These are phyloP conservation scores for Cylas formicarius DNA, from an alignment of 1,140 invertebrate genomes.

Conservation along the genomic window DNA sequence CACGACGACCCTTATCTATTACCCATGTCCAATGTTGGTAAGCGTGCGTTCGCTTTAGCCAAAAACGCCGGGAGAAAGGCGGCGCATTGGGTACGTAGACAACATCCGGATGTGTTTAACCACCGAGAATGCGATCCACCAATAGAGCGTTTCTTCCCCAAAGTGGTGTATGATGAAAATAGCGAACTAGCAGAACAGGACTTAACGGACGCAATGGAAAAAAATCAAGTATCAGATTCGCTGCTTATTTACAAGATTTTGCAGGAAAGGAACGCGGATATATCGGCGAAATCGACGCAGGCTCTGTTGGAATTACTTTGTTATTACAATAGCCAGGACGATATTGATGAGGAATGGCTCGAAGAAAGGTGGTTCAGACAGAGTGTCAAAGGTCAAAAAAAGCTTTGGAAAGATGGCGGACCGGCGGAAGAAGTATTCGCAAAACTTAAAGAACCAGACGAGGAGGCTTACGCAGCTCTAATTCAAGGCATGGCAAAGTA, in stretches of 20 bases:
- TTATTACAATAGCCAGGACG: constrained; percentile 69
- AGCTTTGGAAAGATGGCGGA: constrained; percentile 65
- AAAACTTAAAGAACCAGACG: constrained; percentile 53
- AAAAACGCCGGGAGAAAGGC: constrained; percentile 81
- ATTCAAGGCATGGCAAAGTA: constrained; percentile 70
- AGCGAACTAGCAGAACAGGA: constrained; percentile 59
- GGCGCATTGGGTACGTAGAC: constrained; percentile 72
- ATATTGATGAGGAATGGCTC: constrained; percentile 56
- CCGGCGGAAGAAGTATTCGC: constrained; percentile 61
- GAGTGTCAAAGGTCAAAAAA: constrained; percentile 47
- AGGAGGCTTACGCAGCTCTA: constrained; percentile 57
- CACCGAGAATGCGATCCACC: constrained; percentile 63
- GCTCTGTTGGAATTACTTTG: constrained; percentile 74
- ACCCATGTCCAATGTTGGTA: constrained; percentile 65
- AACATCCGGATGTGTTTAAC: constrained; percentile 70
- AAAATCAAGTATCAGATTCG: constrained; percentile 60
- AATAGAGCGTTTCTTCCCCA: constrained; percentile 64
- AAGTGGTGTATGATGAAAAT: constrained; percentile 59
- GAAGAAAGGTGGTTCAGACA: constrained; percentile 71
- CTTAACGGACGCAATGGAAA: constrained; percentile 56
- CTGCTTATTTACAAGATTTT: constrained; percentile 66
- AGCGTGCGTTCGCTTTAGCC: constrained; percentile 69
- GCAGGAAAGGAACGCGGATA: constrained; percentile 49
- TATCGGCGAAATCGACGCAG: constrained; percentile 58
- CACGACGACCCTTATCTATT: constrained; percentile 86